Percentiles rank a stretch among this genome's conserved stretches.
These are phyloP conservation scores for Coregonus sp. DNA, from an alignment of 2,797 vertebrate genomes.

Conservation along the genomic window DNA sequence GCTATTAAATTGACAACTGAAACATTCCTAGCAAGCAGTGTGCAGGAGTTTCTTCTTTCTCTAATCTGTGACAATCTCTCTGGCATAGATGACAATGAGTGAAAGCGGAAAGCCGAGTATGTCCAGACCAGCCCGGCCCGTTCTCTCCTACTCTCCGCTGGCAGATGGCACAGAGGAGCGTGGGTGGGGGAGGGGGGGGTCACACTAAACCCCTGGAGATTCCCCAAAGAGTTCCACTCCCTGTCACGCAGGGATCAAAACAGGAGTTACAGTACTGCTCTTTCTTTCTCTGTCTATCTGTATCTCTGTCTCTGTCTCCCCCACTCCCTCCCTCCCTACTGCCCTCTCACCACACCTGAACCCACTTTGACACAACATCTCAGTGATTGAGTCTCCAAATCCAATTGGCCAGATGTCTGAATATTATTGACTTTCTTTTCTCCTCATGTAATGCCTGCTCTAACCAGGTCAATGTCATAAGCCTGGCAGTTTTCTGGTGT, in stretches of 20 bases:
- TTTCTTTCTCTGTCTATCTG: constrained; percentile 20
- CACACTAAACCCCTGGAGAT: constrained; percentile 59
- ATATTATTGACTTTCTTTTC: constrained; percentile 17
- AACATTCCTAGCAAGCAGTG: neutral
- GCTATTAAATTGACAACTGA: neutral
- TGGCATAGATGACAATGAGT: neutral
- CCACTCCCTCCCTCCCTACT: neutral
- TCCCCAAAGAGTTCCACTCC: constrained; percentile 38
- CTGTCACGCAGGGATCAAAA: constrained; percentile 29
- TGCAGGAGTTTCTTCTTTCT: neutral
- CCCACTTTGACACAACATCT: neutral
- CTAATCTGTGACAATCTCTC: neutral
- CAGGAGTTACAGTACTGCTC: neutral
- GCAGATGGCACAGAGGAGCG: constrained; percentile 52
- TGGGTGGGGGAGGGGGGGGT: constrained; percentile 36
- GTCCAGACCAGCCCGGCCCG: constrained; percentile 15
- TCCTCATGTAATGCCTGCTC: constrained; percentile 15
- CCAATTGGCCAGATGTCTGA: constrained; percentile 21
- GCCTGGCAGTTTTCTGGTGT: constrained; percentile 49
- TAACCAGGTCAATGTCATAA: constrained; percentile 65
- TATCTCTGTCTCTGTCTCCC: neutral
- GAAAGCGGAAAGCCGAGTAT: neutral
- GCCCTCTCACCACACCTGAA: constrained; percentile 6
- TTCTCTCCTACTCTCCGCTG: constrained; percentile 7
- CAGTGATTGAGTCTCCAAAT: constrained; percentile 9